Conservation (phyloP, 2,888 invertebrate genomes). For the Arge pagana region DNA sequence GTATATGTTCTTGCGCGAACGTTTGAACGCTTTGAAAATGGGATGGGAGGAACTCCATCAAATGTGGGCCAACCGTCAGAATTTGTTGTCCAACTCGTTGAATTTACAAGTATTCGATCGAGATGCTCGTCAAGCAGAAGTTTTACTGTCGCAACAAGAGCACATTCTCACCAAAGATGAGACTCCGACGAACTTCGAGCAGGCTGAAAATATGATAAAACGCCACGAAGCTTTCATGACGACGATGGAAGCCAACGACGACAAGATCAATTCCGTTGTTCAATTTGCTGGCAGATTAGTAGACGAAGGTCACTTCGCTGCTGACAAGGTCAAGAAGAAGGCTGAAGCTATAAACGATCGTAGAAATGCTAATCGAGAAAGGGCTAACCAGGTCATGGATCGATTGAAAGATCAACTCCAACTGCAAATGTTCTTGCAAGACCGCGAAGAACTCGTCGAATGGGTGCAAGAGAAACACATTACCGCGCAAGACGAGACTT, state of each 20-base stretch:
- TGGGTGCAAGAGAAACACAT: constrained; percentile 99
- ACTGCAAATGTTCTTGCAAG: constrained; percentile 93
- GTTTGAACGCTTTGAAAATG: constrained; percentile 96
- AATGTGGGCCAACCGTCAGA: constrained; percentile 99
- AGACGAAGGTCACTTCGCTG: constrained; percentile 93
- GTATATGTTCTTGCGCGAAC: constrained; percentile 99
- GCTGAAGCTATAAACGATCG: constrained; percentile 93
- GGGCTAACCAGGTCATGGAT: constrained; percentile 90
- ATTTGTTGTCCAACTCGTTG: constrained; percentile 90
- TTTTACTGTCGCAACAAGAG: constrained; percentile 96
- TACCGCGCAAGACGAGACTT: constrained; percentile 98
- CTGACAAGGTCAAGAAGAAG: constrained; percentile 95
- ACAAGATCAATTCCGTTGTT: constrained; percentile 96
- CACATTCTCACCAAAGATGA: constrained; percentile 97
- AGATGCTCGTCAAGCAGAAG: constrained; percentile 97
- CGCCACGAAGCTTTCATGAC: constrained; percentile 98
- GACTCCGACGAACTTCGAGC: constrained; percentile 89
- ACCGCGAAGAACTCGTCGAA: constrained; percentile 95
- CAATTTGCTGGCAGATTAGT: constrained; percentile 90
- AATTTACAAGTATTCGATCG: constrained; percentile 95
- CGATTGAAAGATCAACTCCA: constrained; percentile 92
- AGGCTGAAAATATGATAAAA: constrained; percentile 96
- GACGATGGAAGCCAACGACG: constrained; percentile 99
- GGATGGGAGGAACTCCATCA: constrained; percentile 99
- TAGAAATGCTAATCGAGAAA: constrained; percentile 86